A percentile compares a stretch with the other conserved stretches of the same genome.
These are phyloP conservation scores for Entomyzon cyanotis DNA, from an alignment of 2,113 vertebrate genomes.

Conservation along the genomic window DNA sequence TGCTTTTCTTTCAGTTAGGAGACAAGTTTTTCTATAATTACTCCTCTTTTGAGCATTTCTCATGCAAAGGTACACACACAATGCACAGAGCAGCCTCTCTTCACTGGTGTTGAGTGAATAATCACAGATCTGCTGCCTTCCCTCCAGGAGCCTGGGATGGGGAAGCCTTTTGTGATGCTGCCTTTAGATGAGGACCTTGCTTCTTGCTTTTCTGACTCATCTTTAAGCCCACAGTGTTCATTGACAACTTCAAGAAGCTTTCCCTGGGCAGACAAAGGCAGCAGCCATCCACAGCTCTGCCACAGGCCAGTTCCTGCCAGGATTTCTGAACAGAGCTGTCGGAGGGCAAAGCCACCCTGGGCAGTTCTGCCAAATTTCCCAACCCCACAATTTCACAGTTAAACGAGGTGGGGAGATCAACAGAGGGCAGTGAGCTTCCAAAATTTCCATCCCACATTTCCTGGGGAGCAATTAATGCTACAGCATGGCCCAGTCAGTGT, in stretches of 20 bases:
- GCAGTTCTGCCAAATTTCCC: background rate
- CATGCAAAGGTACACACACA: background rate
- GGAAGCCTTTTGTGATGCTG: background rate
- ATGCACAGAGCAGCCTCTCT: background rate
- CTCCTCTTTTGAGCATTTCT: background rate
- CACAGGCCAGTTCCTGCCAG: background rate
- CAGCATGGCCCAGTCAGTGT: fast-evolving
- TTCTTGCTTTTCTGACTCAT: background rate
- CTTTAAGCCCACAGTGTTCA: slow-evolving; percentile 52
- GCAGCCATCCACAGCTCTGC: background rate
- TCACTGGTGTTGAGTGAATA: background rate
- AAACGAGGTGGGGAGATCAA: background rate
- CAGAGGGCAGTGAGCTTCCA: background rate
- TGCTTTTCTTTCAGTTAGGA: background rate
- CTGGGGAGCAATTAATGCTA: background rate
- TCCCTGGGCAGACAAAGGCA: slow-evolving; percentile 23
- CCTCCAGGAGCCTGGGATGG: background rate
- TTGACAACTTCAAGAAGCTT: slow-evolving; percentile 70
- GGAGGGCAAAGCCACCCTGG: background rate
- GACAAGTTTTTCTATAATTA: background rate
- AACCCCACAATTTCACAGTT: background rate
- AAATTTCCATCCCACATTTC: background rate
- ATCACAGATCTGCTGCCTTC: background rate
- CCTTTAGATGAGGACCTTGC: background rate
- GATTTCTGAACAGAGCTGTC: background rate